A percentile compares a stretch with the other conserved stretches of the same genome.
Evolutionary conservation across 2,888 invertebrate genomes (phyloP).

Genomic region (Anarsia innoxiella): DNA sequence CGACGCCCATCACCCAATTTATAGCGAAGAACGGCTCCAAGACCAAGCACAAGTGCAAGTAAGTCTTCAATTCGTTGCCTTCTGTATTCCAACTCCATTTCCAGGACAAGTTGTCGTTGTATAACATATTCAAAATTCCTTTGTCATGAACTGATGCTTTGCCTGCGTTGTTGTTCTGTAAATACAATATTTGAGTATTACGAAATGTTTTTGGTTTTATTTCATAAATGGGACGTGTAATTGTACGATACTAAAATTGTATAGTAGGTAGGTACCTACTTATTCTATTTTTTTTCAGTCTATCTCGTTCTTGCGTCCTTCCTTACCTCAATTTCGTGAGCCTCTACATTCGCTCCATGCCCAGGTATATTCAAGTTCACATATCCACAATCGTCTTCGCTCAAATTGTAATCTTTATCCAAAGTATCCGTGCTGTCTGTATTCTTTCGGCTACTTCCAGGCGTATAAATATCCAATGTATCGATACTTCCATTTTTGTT

Average conservation of each 20-base stretch:
- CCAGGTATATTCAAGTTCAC: no score
- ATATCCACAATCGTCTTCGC: constrained; percentile 59
- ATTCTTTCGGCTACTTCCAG: constrained; percentile 58
- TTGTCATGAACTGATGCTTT: constrained; percentile 51
- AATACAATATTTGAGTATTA: constrained; percentile 7
- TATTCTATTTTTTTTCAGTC: no score
- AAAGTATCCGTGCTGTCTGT: constrained; percentile 62
- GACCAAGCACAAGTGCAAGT: constrained; percentile 78
- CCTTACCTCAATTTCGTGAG: constrained; percentile 53
- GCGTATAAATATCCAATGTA: constrained; percentile 52
- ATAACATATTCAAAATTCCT: constrained; percentile 51
- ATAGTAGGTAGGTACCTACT: no score
- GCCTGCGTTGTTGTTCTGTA: constrained; percentile 17
- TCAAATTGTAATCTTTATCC: constrained; percentile 52
- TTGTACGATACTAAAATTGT: no score
- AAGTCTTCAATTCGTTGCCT: constrained; percentile 74
- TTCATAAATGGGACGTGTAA: no score
- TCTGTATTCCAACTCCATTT: constrained; percentile 66
- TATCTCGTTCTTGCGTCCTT: no score
- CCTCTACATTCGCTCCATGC: no score
- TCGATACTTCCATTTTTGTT: constrained; percentile 52
- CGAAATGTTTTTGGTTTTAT: constrained; percentile 3
- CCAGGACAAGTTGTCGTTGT: constrained; percentile 65
- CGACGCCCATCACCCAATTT: constrained; percentile 84
- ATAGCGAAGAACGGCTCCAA: constrained; percentile 82